These are phyloP conservation scores for Plebejus melissa DNA, from an alignment of 2,888 invertebrate genomes.

Conservation along the genomic window DNA sequence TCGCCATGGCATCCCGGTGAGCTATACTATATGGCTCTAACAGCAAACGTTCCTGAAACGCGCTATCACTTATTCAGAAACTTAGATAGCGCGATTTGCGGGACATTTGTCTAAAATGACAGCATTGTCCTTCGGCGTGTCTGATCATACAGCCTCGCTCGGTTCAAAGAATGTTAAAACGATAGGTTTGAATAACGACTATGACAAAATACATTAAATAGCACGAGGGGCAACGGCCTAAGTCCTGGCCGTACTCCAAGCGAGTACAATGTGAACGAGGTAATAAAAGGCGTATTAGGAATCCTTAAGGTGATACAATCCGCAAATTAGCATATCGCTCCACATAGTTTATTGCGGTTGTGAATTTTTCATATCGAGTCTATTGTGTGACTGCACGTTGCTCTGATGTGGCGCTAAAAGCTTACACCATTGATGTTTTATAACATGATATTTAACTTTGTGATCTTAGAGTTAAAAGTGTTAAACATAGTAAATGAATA, in stretches of 20 bases:
- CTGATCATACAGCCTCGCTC: no score
- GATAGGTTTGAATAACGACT: neutral
- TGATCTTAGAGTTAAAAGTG: neutral
- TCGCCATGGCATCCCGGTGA: no score
- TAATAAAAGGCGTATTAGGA: neutral
- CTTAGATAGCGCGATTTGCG: no score
- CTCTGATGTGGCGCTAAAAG: neutral
- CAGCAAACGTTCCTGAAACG: no score
- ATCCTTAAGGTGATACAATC: neutral
- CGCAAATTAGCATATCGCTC: neutral
- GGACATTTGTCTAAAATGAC: neutral
- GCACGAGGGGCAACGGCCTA: neutral
- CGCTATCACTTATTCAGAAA: no score
- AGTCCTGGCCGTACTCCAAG: neutral
- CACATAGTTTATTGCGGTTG: conserved; percentile 13
- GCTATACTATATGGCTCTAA: no score
- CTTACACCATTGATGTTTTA: neutral
- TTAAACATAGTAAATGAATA: no score
- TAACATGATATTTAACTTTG: neutral
- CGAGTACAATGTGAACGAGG: neutral
- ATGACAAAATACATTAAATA: neutral
- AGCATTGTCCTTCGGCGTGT: neutral
- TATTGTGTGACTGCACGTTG: conserved; percentile 1
- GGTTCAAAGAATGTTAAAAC: neutral
- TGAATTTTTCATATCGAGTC: conserved; percentile 4